These are phyloP conservation scores for Lates calcarifer DNA, from an alignment of 2,113 vertebrate species.

Conservation along the genomic window DNA sequence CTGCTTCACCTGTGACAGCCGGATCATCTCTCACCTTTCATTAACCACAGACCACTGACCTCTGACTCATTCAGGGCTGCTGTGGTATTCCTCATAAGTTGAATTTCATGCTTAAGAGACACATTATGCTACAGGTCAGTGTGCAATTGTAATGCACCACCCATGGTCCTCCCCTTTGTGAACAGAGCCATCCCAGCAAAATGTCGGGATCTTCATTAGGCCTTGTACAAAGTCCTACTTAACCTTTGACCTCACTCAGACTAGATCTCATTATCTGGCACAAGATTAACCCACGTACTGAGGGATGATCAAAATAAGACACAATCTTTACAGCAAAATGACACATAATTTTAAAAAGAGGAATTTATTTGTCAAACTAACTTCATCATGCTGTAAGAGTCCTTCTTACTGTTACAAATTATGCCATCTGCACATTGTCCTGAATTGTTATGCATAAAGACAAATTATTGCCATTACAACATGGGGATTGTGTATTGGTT, in stretches of 20 bases:
- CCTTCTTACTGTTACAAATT: neutral
- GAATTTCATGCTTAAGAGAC: slow-evolving; percentile 48
- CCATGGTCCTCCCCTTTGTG: slow-evolving; percentile 6
- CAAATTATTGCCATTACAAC: too few relatives aligned
- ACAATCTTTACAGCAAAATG: slow-evolving; percentile 2
- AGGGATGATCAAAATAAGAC: slow-evolving; percentile 44
- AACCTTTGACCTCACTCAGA: slow-evolving; percentile 62
- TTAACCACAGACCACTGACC: slow-evolving; percentile 48
- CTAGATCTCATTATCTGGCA: slow-evolving; percentile 58
- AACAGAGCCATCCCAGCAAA: slow-evolving; percentile 41
- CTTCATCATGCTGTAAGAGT: neutral
- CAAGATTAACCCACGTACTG: slow-evolving; percentile 62
- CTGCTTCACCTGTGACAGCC: slow-evolving; percentile 55
- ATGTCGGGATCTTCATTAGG: slow-evolving; percentile 67
- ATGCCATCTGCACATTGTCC: neutral
- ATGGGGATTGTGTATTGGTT: too few relatives aligned
- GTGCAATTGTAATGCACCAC: slow-evolving; percentile 36
- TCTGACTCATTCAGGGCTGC: slow-evolving; percentile 29
- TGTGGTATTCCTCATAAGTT: slow-evolving; percentile 12
- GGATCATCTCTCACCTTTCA: slow-evolving; percentile 32
- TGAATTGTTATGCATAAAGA: neutral
- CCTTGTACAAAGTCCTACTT: slow-evolving; percentile 70
- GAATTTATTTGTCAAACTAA: neutral
- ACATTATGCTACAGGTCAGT: slow-evolving; percentile 45
- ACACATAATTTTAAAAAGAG: neutral